A percentile compares a stretch with the other conserved stretches of the same genome.
Evolutionary conservation across 2,113 vertebrate species (phyloP).

Genomic region (Rutilus rutilus): DNA sequence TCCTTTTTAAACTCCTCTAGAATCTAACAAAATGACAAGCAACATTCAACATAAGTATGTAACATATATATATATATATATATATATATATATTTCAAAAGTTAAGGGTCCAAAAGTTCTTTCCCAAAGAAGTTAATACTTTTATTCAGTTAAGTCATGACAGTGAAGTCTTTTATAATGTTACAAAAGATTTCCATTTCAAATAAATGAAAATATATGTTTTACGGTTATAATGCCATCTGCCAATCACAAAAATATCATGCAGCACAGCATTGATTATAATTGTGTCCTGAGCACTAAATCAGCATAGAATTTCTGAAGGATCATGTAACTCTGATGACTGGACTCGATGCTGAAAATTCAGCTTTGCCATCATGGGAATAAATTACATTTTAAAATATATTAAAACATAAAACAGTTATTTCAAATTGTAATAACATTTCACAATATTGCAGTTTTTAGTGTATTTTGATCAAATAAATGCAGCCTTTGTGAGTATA

Average conservation of each 20-base stretch:
- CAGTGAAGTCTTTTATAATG: too few species aligned
- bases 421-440: neutral
- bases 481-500: too few species aligned
- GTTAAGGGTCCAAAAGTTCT: too few species aligned
- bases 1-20: constrained; percentile 95
- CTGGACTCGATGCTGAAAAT: neutral
- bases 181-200: too few species aligned
- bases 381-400: neutral
- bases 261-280: neutral
- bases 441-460: neutral
- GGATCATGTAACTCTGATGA: neutral
- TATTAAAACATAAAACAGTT: neutral
- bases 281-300: neutral
- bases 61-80: too few species aligned
- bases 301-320: neutral
- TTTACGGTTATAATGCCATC: neutral
- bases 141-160: too few species aligned
- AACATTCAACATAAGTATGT: neutral
- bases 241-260: neutral
- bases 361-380: neutral
- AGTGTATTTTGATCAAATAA: too few species aligned
- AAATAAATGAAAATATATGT: neutral
- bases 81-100: too few species aligned
- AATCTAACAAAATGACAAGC: constrained; percentile 76
- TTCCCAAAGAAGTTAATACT: too few species aligned